Evolutionary conservation across 2,113 vertebrate species (phyloP).

Genomic region (Dermatemys mawii): DNA sequence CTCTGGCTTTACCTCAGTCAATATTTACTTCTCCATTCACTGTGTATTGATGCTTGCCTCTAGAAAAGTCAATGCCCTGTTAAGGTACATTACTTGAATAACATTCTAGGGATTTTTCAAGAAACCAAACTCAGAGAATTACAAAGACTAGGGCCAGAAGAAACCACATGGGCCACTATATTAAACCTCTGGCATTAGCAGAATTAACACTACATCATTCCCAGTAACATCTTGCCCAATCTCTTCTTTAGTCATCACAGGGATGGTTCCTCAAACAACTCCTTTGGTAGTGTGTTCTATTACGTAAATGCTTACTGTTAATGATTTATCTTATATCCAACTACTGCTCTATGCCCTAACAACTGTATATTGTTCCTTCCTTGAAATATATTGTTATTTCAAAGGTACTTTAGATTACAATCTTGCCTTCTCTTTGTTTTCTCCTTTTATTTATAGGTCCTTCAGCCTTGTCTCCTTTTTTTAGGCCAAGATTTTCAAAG

Average conservation of each 20-base stretch:
- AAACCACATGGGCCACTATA: not conserved
- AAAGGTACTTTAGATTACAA: not conserved
- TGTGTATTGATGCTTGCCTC: conserved; percentile 65
- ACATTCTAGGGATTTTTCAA: conserved; percentile 61
- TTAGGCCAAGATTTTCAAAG: not conserved
- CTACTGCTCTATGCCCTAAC: not conserved
- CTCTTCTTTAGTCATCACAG: not conserved
- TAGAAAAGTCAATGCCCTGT: conserved; percentile 65
- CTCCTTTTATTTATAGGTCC: not conserved
- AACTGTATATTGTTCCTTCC: not conserved
- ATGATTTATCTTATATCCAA: not conserved
- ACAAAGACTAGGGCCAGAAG: not conserved
- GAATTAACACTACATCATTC: not conserved
- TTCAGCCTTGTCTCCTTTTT: not conserved
- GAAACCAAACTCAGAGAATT: conserved; percentile 54
- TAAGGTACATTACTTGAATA: conserved; percentile 62
- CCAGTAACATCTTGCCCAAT: not conserved
- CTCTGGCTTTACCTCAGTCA: conserved; percentile 54
- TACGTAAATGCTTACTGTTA: not conserved
- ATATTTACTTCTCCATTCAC: conserved; percentile 66
- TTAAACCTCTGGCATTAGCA: conserved; percentile 36
- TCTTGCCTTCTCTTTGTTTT: accelerated
- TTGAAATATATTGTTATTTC: not conserved
- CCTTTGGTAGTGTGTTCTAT: not conserved
- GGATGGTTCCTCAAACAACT: not conserved